These are phyloP conservation scores for Meteorus cinctellus DNA, from an alignment of 2,888 invertebrate species.

Conservation along the genomic window DNA sequence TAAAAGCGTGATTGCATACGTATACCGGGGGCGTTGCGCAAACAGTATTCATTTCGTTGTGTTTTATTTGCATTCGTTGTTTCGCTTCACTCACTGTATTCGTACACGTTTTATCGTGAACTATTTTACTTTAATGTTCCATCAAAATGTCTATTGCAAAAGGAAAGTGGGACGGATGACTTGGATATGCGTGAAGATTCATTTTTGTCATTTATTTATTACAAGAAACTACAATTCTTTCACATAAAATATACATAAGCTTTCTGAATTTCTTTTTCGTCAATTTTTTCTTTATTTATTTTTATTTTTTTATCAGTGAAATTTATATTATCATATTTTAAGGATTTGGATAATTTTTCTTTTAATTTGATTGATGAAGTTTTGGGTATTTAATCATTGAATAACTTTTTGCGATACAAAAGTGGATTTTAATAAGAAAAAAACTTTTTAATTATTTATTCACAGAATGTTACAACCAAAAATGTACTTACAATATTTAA, in stretches of 20 bases:
- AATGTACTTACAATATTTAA: no score
- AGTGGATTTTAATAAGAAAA: no score
- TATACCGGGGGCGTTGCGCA: neutral
- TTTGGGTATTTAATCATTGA: no score
- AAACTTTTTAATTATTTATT: no score
- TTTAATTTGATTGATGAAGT: no score
- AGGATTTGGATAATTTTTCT: neutral
- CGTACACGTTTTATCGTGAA: neutral
- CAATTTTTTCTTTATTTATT: neutral
- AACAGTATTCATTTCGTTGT: constrained; percentile 6
- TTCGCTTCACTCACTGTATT: neutral
- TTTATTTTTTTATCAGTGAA: no score
- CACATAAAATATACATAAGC: neutral
- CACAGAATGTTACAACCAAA: no score
- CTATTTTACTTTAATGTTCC: constrained; percentile 17
- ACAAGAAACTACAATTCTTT: neutral
- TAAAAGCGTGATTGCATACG: neutral
- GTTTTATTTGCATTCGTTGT: neutral
- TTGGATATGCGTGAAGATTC: neutral
- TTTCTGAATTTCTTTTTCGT: neutral
- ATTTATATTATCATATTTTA: no score
- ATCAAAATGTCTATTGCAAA: constrained; percentile 16
- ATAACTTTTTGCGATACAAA: no score
- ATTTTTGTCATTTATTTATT: neutral
- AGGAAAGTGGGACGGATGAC: neutral